Conservation (phyloP, 2,888 invertebrate species). For the Caenorhabditis japonica region DNA sequence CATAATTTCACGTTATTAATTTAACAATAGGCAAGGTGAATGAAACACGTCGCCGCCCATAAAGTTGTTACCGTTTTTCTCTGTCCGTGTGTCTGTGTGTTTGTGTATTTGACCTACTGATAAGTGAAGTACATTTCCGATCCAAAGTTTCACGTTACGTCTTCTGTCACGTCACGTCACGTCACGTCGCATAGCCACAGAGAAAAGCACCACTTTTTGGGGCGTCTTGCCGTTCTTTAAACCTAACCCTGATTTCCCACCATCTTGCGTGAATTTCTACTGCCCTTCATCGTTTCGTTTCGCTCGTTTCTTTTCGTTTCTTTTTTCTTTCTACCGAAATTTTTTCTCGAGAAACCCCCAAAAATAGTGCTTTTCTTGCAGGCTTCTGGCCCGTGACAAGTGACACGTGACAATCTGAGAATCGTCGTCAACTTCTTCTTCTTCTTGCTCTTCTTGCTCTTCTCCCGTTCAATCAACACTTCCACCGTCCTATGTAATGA, state of each 20-base stretch:
- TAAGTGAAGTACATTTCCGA: background rate
- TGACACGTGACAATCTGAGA: too few relatives aligned
- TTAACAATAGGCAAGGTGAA: too few relatives aligned
- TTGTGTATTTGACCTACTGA: background rate
- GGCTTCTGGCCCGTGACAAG: background rate
- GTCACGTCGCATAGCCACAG: background rate
- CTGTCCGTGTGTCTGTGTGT: conserved; percentile 18
- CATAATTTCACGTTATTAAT: background rate
- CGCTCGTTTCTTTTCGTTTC: conserved; percentile 6
- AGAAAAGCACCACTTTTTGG: conserved; percentile 24
- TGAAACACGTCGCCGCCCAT: conserved; percentile 28
- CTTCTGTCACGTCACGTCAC: background rate
- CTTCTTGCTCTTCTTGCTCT: conserved; percentile 1
- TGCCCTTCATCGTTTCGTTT: conserved; percentile 14
- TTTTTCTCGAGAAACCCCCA: conserved; percentile 12
- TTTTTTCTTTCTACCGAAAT: background rate
- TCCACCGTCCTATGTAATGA: conserved; percentile 31
- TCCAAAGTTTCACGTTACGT: background rate
- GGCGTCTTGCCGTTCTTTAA: background rate
- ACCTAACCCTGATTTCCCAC: background rate
- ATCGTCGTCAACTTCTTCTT: too few relatives aligned
- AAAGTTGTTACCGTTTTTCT: conserved; percentile 33
- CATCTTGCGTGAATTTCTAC: background rate
- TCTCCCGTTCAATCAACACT: background rate
- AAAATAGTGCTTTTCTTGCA: conserved; percentile 39